Percentiles rank a stretch among this genome's conserved stretches.
phyloP scores from a whole-genome alignment of 2,797 vertebrate genomes.

The Lutjanus campechanus region DNA sequence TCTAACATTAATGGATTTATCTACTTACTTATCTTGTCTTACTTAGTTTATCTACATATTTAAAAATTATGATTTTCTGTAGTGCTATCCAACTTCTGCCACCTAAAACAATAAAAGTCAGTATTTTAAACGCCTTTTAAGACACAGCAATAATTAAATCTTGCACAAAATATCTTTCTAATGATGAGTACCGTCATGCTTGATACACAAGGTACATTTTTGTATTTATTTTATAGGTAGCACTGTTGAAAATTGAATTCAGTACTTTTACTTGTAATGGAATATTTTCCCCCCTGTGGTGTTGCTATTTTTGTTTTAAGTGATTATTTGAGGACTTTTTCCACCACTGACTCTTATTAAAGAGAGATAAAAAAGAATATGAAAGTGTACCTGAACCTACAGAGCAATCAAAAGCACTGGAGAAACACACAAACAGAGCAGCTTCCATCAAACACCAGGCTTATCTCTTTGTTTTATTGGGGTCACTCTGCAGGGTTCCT shows the following conservation, averaged over 20 bases:
- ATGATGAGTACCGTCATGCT: background rate
- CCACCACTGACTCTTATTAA: slow-evolving; percentile 10
- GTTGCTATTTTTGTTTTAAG: slow-evolving; percentile 7
- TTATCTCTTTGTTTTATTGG: slow-evolving; percentile 31
- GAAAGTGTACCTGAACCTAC: background rate
- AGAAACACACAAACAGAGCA: background rate
- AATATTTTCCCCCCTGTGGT: background rate
- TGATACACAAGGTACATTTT: background rate
- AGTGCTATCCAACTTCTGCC: no score
- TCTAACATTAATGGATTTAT: no score
- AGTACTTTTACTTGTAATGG: background rate
- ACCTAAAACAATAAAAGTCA: background rate
- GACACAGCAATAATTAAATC: background rate
- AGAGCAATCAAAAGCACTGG: slow-evolving; percentile 8
- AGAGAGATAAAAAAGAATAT: background rate
- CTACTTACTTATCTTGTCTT: background rate
- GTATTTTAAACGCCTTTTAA: background rate
- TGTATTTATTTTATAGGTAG: background rate
- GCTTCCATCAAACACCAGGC: background rate
- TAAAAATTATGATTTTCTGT: background rate
- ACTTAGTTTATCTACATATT: background rate
- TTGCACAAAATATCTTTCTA: background rate
- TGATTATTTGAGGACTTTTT: background rate
- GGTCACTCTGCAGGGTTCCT: slow-evolving; percentile 86
- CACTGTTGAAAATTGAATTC: background rate